These are phyloP conservation scores for Ctenoplectra terminalis DNA, from an alignment of 1,140 invertebrate species.

Conservation along the genomic window DNA sequence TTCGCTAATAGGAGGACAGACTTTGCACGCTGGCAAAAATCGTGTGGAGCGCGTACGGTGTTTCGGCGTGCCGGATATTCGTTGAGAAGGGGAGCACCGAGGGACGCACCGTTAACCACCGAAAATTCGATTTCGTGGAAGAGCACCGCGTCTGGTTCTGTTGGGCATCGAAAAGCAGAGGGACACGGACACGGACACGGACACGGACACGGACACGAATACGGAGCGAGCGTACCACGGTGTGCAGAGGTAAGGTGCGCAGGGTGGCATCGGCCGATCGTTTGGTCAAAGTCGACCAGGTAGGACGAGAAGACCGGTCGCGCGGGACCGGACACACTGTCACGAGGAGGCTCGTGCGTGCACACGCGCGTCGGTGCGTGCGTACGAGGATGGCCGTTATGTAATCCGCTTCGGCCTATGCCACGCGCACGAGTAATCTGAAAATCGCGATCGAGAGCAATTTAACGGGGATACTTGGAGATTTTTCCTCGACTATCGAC, in stretches of 20 bases:
- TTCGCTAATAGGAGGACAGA: constrained; percentile 8
- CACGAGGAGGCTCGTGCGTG: constrained; percentile 36
- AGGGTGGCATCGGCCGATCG: constrained; percentile 47
- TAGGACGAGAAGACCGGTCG: constrained; percentile 62
- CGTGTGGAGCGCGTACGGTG: background rate
- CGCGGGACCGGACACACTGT: constrained; percentile 8
- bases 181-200: background rate
- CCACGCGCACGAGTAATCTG: constrained; percentile 52
- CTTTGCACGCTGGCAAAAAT: background rate
- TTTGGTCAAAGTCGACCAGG: constrained; percentile 53
- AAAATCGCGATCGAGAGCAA: constrained; percentile 25
- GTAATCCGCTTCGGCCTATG: constrained; percentile 56
- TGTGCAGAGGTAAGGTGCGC: constrained; percentile 42
- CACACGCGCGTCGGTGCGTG: constrained; percentile 14
- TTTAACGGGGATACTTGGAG: constrained; percentile 1
- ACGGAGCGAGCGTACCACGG: background rate
- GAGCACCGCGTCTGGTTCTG: background rate
- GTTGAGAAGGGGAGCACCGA: background rate
- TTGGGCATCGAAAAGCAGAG: background rate
- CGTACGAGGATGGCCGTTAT: constrained; percentile 57
- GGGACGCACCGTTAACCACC: constrained; percentile 25
- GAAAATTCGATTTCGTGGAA: constrained; percentile 30
- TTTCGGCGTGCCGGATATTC: background rate
- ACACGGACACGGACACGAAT: background rate
- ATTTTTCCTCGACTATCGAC: background rate